phyloP scores from a whole-genome alignment of 2,888 invertebrate genomes.

The Phorcus lineatus region DNA sequence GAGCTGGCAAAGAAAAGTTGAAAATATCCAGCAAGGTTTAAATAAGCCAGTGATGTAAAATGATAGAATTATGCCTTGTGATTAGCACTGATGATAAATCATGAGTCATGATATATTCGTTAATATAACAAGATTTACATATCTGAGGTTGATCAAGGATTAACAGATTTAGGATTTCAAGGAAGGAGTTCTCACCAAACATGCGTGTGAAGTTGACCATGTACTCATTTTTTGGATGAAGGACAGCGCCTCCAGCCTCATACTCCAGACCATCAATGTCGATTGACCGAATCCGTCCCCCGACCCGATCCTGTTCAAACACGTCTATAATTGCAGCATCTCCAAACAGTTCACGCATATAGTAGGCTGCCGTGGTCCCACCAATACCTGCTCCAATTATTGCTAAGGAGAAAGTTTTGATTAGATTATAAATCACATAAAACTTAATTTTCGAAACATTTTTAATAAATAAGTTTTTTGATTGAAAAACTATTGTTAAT shows the following conservation, averaged over 20 bases:
- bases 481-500: too few species aligned
- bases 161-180: too few species aligned
- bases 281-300: constrained; percentile 79
- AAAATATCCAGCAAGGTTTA: too few species aligned
- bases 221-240: constrained; percentile 80
- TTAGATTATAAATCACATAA: too few species aligned
- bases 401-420: too few species aligned
- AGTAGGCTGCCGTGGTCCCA: constrained; percentile 80
- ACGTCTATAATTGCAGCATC: constrained; percentile 78
- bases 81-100: too few species aligned
- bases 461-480: neutral
- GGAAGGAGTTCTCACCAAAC: constrained; percentile 75
- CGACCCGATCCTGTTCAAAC: constrained; percentile 79
- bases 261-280: constrained; percentile 77
- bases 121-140: too few species aligned
- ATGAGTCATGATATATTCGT: too few species aligned
- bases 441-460: neutral
- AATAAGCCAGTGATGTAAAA: too few species aligned
- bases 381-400: constrained; percentile 82
- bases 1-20: too few species aligned
- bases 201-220: constrained; percentile 79
- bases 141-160: too few species aligned
- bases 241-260: constrained; percentile 81
- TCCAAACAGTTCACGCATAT: constrained; percentile 77
- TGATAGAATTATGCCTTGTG: too few species aligned